Conservation (phyloP, 1,140 invertebrate genomes). For the Sipha flava region DNA sequence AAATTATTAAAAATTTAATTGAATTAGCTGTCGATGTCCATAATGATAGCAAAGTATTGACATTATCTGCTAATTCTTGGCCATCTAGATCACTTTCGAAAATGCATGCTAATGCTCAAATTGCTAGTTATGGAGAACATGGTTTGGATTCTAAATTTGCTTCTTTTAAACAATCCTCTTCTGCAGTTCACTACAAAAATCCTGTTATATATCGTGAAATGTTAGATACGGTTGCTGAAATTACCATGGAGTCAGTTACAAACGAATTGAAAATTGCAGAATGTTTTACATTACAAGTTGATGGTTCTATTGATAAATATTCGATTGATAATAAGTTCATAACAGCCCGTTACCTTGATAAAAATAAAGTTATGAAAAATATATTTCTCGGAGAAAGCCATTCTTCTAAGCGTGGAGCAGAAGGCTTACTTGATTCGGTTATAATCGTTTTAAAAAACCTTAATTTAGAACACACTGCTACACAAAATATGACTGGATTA, state of each 20-base stretch:
- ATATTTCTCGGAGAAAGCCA: not conserved
- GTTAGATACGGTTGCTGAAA: not conserved
- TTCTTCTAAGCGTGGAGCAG: not conserved
- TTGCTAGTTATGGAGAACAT: slow-evolving; percentile 7
- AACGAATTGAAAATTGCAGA: not conserved
- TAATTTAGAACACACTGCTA: not conserved
- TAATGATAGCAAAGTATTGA: slow-evolving; percentile 1
- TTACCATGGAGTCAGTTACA: not conserved
- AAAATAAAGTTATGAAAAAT: not conserved
- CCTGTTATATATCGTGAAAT: no score
- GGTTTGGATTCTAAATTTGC: slow-evolving; percentile 4
- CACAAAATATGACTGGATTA: slow-evolving; percentile 6
- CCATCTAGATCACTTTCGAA: slow-evolving; percentile 17
- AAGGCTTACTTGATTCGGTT: not conserved
- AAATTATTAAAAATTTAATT: slow-evolving; percentile 4
- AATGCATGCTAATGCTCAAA: slow-evolving; percentile 1
- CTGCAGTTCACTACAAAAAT: slow-evolving; percentile 6
- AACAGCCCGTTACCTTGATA: not conserved
- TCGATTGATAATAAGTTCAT: slow-evolving; percentile 16
- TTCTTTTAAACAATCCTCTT: not conserved
- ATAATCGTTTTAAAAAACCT: not conserved
- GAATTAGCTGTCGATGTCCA: slow-evolving; percentile 8
- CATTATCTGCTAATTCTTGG: no score
- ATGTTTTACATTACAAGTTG: no score
- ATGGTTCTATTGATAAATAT: slow-evolving; percentile 18